A percentile compares a stretch with the other conserved stretches of the same genome.
phyloP scores from a whole-genome alignment of 2,113 vertebrate genomes.

The Mohoua ochrocephala region DNA sequence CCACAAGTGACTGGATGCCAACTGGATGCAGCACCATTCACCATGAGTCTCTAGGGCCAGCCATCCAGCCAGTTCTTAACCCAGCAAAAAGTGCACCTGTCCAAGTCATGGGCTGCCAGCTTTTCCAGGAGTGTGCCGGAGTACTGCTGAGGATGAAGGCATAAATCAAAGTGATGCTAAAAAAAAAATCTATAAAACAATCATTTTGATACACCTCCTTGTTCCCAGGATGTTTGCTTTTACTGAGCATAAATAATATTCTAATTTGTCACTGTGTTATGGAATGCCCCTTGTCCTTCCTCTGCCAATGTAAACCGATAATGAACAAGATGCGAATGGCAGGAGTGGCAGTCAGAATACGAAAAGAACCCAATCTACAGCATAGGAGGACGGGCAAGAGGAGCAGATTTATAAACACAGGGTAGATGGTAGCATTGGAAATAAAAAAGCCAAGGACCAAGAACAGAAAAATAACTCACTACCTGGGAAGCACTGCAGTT shows the following conservation, averaged over 20 bases:
- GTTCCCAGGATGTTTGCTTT: not conserved
- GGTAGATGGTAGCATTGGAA: not conserved
- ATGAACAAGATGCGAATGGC: accelerated
- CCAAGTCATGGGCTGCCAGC: not conserved
- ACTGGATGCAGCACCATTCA: not conserved
- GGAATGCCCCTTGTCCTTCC: not conserved
- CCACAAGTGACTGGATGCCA: not conserved
- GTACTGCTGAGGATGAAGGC: not conserved
- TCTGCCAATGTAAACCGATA: accelerated
- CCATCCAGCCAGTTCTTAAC: not conserved
- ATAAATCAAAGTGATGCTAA: not conserved
- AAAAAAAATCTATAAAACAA: not conserved
- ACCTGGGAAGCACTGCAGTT: not conserved
- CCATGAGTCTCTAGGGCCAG: accelerated
- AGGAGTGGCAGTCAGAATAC: not conserved
- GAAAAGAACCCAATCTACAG: not conserved
- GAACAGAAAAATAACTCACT: not conserved
- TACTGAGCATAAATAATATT: not conserved
- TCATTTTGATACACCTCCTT: not conserved
- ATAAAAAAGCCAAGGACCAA: not conserved
- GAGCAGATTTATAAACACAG: not conserved
- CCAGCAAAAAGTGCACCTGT: not conserved
- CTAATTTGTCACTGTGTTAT: not conserved
- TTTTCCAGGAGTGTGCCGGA: not conserved
- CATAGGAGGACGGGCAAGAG: not conserved